Evolutionary conservation across 2,113 vertebrate genomes (phyloP).

Genomic region (Chloropsis cyanopogon): DNA sequence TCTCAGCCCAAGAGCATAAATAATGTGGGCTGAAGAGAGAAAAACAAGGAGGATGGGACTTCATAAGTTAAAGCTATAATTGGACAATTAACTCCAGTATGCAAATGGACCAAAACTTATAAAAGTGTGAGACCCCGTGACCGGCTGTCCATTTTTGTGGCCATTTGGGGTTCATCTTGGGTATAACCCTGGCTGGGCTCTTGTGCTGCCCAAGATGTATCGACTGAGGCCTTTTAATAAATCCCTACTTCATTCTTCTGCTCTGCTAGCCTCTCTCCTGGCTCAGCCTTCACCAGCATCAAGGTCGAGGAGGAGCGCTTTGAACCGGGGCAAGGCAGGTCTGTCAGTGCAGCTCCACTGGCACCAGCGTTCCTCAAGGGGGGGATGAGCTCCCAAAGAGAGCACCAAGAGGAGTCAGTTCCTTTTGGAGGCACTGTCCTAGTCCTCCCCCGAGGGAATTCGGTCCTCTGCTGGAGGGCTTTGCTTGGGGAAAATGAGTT

Average conservation of each 20-base stretch:
- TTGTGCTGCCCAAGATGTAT: background rate
- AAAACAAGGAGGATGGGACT: background rate
- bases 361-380: background rate
- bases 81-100: fast-evolving
- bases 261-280: background rate
- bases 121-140: background rate
- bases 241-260: background rate
- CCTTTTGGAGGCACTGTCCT: background rate
- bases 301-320: background rate
- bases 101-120: background rate
- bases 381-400: background rate
- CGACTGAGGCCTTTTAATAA: background rate
- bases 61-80: background rate
- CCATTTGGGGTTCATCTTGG: background rate
- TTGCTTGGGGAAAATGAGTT: background rate
- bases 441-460: background rate
- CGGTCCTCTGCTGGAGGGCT: background rate
- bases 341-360: conserved; percentile 24
- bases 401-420: background rate
- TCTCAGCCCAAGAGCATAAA: background rate
- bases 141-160: background rate
- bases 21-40: fast-evolving
- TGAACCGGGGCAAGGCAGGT: background rate
- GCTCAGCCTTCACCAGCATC: background rate
- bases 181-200: background rate